phyloP scores from a whole-genome alignment of 2,888 invertebrate genomes.

The Lasioglossum oenotherae region DNA sequence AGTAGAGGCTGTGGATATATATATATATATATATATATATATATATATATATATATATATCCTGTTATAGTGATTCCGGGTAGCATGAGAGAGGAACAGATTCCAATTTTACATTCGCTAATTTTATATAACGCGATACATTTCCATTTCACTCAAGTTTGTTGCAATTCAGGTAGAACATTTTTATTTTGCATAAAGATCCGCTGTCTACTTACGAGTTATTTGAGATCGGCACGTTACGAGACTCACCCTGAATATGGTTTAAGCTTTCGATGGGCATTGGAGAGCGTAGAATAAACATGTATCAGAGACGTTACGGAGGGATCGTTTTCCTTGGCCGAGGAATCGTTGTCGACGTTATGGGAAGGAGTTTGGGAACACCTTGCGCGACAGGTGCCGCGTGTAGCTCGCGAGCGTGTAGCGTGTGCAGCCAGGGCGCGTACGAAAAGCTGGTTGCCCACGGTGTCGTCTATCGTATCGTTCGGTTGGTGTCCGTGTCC shows the following conservation, averaged over 20 bases:
- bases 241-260: too few relatives aligned
- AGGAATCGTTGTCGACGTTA: constrained; percentile 33
- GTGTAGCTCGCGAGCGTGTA: constrained; percentile 63
- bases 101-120: not conserved
- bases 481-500: constrained; percentile 49
- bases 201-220: too few relatives aligned
- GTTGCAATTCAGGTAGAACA: not conserved
- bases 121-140: too few relatives aligned
- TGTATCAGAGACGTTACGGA: not conserved
- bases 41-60: too few relatives aligned
- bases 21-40: too few relatives aligned
- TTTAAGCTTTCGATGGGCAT: not conserved
- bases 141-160: too few relatives aligned
- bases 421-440: constrained; percentile 40
- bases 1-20: not conserved
- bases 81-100: not conserved
- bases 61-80: not conserved
- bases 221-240: too few relatives aligned
- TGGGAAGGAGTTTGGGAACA: constrained; percentile 74
- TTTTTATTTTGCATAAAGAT: not conserved
- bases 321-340: constrained; percentile 4
- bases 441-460: constrained; percentile 27
- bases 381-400: constrained; percentile 83
- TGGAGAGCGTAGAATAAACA: not conserved
- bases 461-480: constrained; percentile 34